Base-by-base conservation (phyloP, 2,797 vertebrate species). In the Cercopithecus petaurista region DNA sequence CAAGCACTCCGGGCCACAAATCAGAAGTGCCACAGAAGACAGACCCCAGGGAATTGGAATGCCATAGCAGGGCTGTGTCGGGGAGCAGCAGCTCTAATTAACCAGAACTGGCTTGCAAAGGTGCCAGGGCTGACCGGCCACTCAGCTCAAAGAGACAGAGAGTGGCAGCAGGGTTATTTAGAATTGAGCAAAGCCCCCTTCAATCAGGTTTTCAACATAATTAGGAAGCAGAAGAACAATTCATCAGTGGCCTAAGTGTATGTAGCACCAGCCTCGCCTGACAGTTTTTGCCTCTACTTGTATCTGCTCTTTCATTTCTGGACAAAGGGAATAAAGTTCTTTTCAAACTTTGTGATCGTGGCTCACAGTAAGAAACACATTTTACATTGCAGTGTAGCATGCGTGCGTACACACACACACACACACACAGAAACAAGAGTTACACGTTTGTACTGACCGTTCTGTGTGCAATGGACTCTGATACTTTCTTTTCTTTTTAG, bases 191-290 rank as follows among this genome's bases (percentile, higher is more conserved):
- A 85, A 97, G n/a, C 91, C 86, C 97, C 97, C 97, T 97, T 98
- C 98, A 95, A 80, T 92, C 97, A 98, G 93, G 97, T 97, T 98
- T 98, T 98, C 98, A 97, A 98, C 93, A 97, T 98, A 97, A 98
- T 98, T 98, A 98, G 97, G 95, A 93, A 97, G 90, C 83, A 30
- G 97, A 98, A 94, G 89, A 97, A 98, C 98, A 94, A 86, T 96
- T 98, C 97, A 95, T 97, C 98, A 97, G 98, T n/a, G 88, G 77
- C 73, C 88, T 80, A 0, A 72, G 90, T 96, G 90, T 82, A 85
- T 81, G 87, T 50, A 82, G 95, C 98, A 84, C 95, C 97, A 90
- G 97, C 90, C 97, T 86, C 77, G 83, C 89, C 85, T 84, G 97
- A 93, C 4, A 13, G 90, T 89, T 95, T 97, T 98, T 81, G 81